Conservation (phyloP, 92 coral and sea anemone genomes). For the Porites rus region DNA sequence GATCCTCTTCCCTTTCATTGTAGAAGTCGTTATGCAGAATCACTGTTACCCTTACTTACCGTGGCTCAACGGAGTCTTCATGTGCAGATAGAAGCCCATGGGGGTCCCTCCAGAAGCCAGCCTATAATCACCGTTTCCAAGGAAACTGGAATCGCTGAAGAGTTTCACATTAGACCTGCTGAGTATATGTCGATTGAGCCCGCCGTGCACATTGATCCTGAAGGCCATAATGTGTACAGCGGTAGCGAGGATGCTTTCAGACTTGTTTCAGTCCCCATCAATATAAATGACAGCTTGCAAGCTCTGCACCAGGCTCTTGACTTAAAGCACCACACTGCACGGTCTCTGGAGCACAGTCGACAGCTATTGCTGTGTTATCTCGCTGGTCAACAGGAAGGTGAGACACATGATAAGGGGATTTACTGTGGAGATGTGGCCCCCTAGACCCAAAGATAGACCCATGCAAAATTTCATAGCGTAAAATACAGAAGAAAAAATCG, state of each 20-base stretch:
- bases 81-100: constrained; percentile 75
- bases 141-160: constrained; percentile 87
- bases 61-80: constrained; percentile 86
- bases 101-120: constrained; percentile 86
- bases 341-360: constrained; percentile 93
- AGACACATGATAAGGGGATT: background rate
- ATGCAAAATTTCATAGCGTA: too few species aligned
- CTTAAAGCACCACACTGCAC: constrained; percentile 89
- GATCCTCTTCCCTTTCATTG: background rate
- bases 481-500: too few species aligned
- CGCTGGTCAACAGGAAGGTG: constrained; percentile 92
- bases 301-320: constrained; percentile 84
- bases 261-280: constrained; percentile 91
- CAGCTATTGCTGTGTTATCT: constrained; percentile 92
- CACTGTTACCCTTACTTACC: constrained; percentile 84
- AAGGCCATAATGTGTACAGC: constrained; percentile 96
- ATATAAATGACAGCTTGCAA: constrained; percentile 79
- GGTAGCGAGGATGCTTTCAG: constrained; percentile 86
- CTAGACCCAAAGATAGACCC: too few species aligned
- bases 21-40: constrained; percentile 96
- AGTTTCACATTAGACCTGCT: constrained; percentile 69
- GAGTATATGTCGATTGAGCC: constrained; percentile 90
- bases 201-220: constrained; percentile 96
- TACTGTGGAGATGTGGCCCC: too few species aligned
- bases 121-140: constrained; percentile 77